These are phyloP conservation scores for Conus ventricosus DNA, from an alignment of 1,140 invertebrate genomes.

Conservation along the genomic window DNA sequence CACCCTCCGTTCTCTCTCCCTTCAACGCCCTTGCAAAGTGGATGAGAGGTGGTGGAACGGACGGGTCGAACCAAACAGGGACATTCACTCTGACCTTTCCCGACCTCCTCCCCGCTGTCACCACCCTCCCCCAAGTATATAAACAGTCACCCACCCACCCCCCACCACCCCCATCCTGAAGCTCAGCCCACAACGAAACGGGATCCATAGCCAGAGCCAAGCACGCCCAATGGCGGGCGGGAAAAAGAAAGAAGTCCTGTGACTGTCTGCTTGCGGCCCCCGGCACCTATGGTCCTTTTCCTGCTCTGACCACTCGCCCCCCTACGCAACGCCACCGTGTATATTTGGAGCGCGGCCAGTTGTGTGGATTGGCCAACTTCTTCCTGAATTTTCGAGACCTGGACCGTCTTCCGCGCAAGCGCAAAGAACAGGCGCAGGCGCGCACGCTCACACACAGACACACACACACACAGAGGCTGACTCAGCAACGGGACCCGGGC, in stretches of 20 bases:
- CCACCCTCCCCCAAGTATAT: neutral
- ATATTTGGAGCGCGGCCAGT: neutral
- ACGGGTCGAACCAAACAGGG: no score
- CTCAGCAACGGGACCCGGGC: conserved; percentile 6
- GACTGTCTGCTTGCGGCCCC: neutral
- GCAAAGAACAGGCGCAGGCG: neutral
- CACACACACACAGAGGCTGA: neutral
- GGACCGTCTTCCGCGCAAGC: no score
- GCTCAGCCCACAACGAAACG: no score
- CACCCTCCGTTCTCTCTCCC: conserved; percentile 2
- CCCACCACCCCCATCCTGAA: neutral
- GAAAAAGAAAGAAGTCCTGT: neutral
- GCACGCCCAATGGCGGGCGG: neutral
- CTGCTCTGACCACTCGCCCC: neutral
- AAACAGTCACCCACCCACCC: neutral
- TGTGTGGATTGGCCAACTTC: neutral
- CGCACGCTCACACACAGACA: neutral
- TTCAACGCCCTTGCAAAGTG: neutral
- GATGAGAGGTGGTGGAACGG: no score
- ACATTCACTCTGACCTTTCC: neutral
- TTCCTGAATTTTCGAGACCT: neutral
- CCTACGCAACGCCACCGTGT: neutral
- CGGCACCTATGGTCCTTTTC: neutral
- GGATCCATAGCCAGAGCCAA: no score
- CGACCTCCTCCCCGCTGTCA: neutral